Percentiles rank a stretch among this genome's conserved stretches.
Evolutionary conservation across 2,888 invertebrate genomes (phyloP).

Genomic region (Pyralis farinalis): DNA sequence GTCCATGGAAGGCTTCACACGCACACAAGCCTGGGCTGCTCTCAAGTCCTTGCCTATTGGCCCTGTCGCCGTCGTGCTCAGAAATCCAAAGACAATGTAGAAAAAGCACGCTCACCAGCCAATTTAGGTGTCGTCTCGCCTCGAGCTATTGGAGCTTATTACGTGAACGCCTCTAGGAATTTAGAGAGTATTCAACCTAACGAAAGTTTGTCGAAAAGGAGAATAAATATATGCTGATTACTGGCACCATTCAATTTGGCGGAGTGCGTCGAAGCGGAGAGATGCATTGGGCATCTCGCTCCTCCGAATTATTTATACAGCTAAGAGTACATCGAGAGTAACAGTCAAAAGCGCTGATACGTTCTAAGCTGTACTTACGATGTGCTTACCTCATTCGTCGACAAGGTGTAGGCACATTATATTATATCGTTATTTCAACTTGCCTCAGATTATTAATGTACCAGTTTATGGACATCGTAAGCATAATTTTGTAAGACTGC

Average conservation of each 20-base stretch:
- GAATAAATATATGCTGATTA: constrained; percentile 34
- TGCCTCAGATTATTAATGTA: neutral
- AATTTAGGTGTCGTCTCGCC: constrained; percentile 21
- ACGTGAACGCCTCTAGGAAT: constrained; percentile 28
- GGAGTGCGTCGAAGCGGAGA: constrained; percentile 30
- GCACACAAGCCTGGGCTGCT: constrained; percentile 96
- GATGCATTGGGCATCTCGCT: constrained; percentile 23
- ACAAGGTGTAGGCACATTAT: constrained; percentile 7
- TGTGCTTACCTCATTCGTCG: constrained; percentile 45
- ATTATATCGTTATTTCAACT: constrained; percentile 7
- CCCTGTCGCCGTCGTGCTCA: constrained; percentile 83
- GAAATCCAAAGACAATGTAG: constrained; percentile 48
- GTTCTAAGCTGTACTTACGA: constrained; percentile 27
- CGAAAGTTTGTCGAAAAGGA: constrained; percentile 33
- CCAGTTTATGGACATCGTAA: neutral
- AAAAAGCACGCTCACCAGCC: constrained; percentile 17
- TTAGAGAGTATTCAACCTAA: constrained; percentile 35
- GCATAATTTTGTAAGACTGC: constrained; percentile 40
- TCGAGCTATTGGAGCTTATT: constrained; percentile 29
- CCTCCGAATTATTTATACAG: constrained; percentile 9
- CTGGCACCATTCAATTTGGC: constrained; percentile 40
- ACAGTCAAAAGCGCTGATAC: too few relatives aligned
- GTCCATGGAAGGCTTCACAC: constrained; percentile 91
- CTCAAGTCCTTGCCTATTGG: constrained; percentile 95
- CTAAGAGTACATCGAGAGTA: too few relatives aligned